Evolutionary conservation across 2,113 vertebrate genomes (phyloP), one percentile per base, ranked within the genome.

Genomic region (Pavo muticus): DNA sequence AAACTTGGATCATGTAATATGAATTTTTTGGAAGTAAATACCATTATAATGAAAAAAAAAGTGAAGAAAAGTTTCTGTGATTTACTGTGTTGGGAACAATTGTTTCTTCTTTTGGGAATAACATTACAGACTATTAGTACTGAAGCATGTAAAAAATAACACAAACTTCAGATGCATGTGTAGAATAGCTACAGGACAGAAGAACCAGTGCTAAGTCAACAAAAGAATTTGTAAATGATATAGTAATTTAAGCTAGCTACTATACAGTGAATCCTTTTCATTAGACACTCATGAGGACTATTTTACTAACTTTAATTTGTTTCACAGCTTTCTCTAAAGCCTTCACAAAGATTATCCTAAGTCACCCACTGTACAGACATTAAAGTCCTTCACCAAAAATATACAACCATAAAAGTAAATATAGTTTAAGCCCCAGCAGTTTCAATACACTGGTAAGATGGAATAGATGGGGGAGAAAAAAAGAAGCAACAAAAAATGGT

Each of bases 21-120:
- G 8, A 78, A 91, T 79, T 90, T 92, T 72, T 82, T 82, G 72
- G 27, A 84, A 68, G 11, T 69, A 86, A 93, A 88, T 72, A 21
- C 10, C 48, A 84, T 9, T 71, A 6, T 57, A 60, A 70, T 9
- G 17, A 90, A 90, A 40, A 35, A 88, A 23, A 29, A 50, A 50
- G 4, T 44, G 14, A 83, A 81, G 52, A 54, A 27, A 44, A 47
- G 3, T 21, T 3, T 17, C 21, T 63, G 19, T 68, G 67, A 61
- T 12, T 20, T 72, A 10, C 6, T 40, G 19, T 27, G 8, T 3
- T 57, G 59, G 32, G 5, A 68, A 17, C 2, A 72, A 65, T 30
- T 12, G 6, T 47, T 77, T 61, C 23, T 47, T 4, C 2, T 78
- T 93, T 81, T 5, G 24, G 9, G 47, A 90, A 59, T 60, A 67